Evolutionary conservation across 2,888 invertebrate species (phyloP), one percentile per base, ranked within the genome.

Genomic region (Dilophus febrilis): DNA sequence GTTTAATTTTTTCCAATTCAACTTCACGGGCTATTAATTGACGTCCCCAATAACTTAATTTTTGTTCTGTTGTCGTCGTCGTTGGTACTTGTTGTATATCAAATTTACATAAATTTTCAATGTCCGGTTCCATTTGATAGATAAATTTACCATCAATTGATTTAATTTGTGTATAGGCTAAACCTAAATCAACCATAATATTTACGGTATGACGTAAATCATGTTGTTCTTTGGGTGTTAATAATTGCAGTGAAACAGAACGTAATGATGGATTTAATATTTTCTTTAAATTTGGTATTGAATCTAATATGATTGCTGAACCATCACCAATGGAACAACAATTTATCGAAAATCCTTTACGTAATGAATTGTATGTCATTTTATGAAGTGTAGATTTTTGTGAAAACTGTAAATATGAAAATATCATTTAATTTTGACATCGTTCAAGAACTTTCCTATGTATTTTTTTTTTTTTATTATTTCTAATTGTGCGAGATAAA

Each of bases 151-250:
- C 91, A 46, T 91, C 88, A 0, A 64, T 59, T 6, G 68, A 69
- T 40, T 81, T 74, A 44, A 84, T 79, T 59, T 94, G 94, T 1
- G 74, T 66, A 59, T 86, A 91, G 40, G 75, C 77, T 45, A 95
- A 64, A 44, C 88, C 91, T 60, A 88, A 85, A 55, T 87, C 83
- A 37, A 90, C 75, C 88, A 95, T 85, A 0, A 83, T 70, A 47
- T 76, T 70, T 11, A 92, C 80, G 22, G 88, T 74, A 19, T 74
- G 65, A 0, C 65, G 56, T 26, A 95, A 56, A 32, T 78, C 74
- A 12, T 66, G 43, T 57, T 56, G 54, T 53, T 70, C 63, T 40
- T 62, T 58, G 30, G 53, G 53, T 1, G 60, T 56, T 35, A 63
- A 42, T 38, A 63, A 47, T 41, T 63, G 61, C 35, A 56, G 46